Percentiles rank a stretch among this genome's conserved stretches.
These are phyloP conservation scores for Oscheius sp. DNA, from an alignment of 2,888 invertebrate species.

Conservation along the genomic window DNA sequence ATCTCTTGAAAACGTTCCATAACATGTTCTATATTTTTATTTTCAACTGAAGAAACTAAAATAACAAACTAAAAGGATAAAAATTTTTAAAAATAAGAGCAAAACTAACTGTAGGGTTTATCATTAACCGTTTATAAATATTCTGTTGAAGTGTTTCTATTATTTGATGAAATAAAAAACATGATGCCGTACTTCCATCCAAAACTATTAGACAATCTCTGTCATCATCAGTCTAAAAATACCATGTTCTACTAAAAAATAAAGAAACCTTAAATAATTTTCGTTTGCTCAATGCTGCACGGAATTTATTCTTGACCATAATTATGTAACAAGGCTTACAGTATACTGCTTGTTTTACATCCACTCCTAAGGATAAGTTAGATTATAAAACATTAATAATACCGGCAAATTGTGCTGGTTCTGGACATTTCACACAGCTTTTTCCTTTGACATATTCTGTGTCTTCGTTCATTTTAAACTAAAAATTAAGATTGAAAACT, in stretches of 20 bases:
- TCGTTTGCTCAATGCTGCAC: constrained; percentile 63
- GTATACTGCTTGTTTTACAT: constrained; percentile 66
- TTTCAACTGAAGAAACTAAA: constrained; percentile 7
- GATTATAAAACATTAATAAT: not conserved
- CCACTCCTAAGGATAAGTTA: constrained; percentile 43
- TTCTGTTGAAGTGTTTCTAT: constrained; percentile 49
- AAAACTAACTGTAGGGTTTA: constrained; percentile 48
- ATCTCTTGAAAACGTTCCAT: constrained; percentile 35
- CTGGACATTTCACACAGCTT: constrained; percentile 39
- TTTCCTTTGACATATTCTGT: constrained; percentile 22
- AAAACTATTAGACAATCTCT: constrained; percentile 55
- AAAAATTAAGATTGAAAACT: not conserved
- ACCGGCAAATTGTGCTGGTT: constrained; percentile 38
- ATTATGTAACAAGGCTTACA: constrained; percentile 65
- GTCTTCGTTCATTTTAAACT: constrained; percentile 15
- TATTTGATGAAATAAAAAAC: constrained; percentile 52
- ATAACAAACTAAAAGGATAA: constrained; percentile 16
- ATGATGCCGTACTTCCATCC: constrained; percentile 48
- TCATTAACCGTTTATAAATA: constrained; percentile 50
- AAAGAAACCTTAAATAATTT: constrained; percentile 54
- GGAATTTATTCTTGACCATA: constrained; percentile 68
- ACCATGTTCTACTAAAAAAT: not conserved
- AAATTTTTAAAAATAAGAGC: not conserved
- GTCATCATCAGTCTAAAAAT: constrained; percentile 48
- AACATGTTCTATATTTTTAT: constrained; percentile 28